These are phyloP conservation scores for Agriopis aurantiaria DNA, from an alignment of 2,888 invertebrate species.

Conservation along the genomic window DNA sequence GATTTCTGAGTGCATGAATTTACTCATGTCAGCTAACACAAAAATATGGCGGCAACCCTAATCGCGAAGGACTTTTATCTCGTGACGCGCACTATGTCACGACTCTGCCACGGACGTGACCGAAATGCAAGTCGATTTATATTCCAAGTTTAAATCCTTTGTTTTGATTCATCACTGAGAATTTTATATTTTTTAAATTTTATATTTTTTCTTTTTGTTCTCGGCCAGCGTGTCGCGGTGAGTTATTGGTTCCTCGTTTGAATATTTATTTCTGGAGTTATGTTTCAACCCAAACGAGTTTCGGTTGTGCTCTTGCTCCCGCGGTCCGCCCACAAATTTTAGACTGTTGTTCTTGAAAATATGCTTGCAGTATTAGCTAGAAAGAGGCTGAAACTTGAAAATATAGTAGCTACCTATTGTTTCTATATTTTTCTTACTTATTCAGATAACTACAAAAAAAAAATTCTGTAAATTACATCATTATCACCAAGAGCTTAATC, in stretches of 20 bases:
- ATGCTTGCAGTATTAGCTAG: not conserved
- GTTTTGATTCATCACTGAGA: constrained; percentile 62
- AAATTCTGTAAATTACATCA: too few relatives aligned
- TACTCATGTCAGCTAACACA: constrained; percentile 9
- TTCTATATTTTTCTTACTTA: too few relatives aligned
- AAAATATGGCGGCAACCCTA: constrained; percentile 31
- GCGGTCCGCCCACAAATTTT: constrained; percentile 12
- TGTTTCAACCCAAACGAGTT: constrained; percentile 32
- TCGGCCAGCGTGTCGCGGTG: constrained; percentile 32
- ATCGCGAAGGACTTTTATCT: constrained; percentile 74
- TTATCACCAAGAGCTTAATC: too few relatives aligned
- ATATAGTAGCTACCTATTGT: not conserved
- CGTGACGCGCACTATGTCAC: constrained; percentile 82
- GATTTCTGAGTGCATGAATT: constrained; percentile 15
- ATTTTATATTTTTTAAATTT: constrained; percentile 43
- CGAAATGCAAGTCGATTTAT: constrained; percentile 77
- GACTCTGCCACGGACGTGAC: constrained; percentile 78
- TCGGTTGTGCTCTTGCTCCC: constrained; percentile 14
- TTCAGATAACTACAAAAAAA: too few relatives aligned
- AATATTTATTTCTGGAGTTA: constrained; percentile 37
- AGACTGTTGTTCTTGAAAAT: constrained; percentile 2
- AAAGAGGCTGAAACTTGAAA: not conserved
- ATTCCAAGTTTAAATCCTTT: constrained; percentile 60
- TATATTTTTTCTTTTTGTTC: constrained; percentile 30
- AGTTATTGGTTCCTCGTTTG: constrained; percentile 34